phyloP scores from a whole-genome alignment of 2,888 invertebrate species.

The Rotaria socialis region DNA sequence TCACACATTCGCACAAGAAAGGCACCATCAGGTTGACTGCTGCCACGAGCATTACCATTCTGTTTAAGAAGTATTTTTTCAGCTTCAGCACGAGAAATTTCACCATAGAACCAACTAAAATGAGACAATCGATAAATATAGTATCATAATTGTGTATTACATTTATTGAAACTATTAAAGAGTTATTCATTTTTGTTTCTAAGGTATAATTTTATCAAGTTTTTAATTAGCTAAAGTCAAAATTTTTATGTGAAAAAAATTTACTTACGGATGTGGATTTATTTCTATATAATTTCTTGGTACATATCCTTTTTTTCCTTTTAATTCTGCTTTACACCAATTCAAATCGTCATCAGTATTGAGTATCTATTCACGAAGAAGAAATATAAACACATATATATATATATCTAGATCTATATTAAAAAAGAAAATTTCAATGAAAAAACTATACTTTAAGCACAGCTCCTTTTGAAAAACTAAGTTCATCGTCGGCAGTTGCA shows the following conservation, averaged over 20 bases:
- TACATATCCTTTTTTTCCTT: slow-evolving; percentile 92
- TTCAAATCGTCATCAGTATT: not conserved
- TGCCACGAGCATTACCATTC: slow-evolving; percentile 48
- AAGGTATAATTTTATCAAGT: no score
- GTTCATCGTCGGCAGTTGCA: not conserved
- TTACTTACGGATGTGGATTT: slow-evolving; percentile 75
- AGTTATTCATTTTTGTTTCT: no score
- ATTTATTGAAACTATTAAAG: no score
- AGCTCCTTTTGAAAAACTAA: slow-evolving; percentile 32
- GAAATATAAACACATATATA: no score
- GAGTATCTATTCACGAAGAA: not conserved
- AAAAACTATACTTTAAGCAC: not conserved
- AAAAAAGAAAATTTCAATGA: not conserved
- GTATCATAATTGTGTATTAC: no score
- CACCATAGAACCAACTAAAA: slow-evolving; percentile 90
- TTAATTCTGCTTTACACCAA: slow-evolving; percentile 98
- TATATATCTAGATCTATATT: not conserved
- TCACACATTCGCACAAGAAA: slow-evolving; percentile 98
- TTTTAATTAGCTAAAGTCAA: no score
- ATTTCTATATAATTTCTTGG: slow-evolving; percentile 99
- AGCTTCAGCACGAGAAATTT: slow-evolving; percentile 92
- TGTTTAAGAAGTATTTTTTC: slow-evolving; percentile 82
- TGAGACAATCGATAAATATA: no score
- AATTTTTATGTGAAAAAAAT: not conserved
- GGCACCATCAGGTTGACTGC: slow-evolving; percentile 74